Base-by-base conservation (phyloP, 2,888 invertebrate genomes). In the Cremastinae sp. region DNA sequence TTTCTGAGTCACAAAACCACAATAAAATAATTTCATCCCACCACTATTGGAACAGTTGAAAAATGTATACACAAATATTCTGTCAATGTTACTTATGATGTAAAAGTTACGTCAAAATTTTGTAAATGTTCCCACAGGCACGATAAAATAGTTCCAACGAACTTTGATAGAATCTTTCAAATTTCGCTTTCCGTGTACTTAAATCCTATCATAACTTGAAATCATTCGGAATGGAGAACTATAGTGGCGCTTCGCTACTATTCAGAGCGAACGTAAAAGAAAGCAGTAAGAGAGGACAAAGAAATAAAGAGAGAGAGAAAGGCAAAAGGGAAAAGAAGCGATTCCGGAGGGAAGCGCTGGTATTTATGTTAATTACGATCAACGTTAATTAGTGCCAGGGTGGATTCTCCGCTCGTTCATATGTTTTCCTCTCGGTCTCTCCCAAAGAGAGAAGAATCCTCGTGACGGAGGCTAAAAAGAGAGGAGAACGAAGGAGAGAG, bases 301-400 rank as follows among this genome's bases (percentile, higher is more conserved):
- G 12, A 61, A 2, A 61, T 20, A 20, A 43, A 39, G 20, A 12
- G n/a, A 35, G 18, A 35, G 56, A 16, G 49, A 14, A 45, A 43
- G 10, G 41, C 61, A 51, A 41, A 69, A 12, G 41, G 43, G 51
- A 45, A 55, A 41, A 59, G 47, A 59, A 39, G 47, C 69, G 69
- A 76, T 76, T 47, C 69, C 72, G 18, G 81, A 83, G 84, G 83
- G 49, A 84, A 86, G 86, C 85, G 84, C 83, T 85, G 86, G 87
- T 88, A 88, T 88, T 88, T 88, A 88, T 88, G 88, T 88, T 88
- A 88, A 88, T 88, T 88, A 88, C 86, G 85, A 85, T 88, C 86
- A 87, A 88, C 84, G 86, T 88, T 88, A 88, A 88, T 88, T 88
- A 88, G 87, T 86, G 83, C 82, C 80, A 80, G 78, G 78, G 79